Percentiles rank a stretch among this genome's conserved stretches.
Evolutionary conservation across 37 sponge, comb jelly and placozoan genomes (phyloP).

Genomic region (Hormiphora californensis): DNA sequence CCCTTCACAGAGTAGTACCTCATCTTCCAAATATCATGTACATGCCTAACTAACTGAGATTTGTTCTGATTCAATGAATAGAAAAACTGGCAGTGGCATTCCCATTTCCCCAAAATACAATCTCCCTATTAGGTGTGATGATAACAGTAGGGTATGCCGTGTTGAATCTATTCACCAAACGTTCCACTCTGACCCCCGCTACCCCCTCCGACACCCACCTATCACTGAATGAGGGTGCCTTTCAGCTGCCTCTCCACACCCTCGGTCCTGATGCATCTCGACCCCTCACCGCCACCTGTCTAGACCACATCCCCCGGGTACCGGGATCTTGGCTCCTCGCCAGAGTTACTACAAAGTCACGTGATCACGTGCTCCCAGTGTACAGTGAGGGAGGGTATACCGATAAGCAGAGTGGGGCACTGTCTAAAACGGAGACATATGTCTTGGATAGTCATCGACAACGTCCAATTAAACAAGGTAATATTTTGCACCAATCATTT

Average conservation of each 20-base stretch:
- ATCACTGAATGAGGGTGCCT: background rate
- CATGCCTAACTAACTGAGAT: too few relatives aligned
- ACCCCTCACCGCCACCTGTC: background rate
- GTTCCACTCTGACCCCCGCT: background rate
- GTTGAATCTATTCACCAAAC: background rate
- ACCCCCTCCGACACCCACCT: background rate
- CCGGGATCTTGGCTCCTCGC: conserved; percentile 15
- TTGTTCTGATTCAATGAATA: too few relatives aligned
- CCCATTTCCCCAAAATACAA: too few relatives aligned
- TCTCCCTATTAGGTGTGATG: conserved; percentile 15
- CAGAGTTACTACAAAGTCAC: background rate
- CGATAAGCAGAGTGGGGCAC: background rate
- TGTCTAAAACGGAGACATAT: background rate
- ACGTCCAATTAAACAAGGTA: conserved; percentile 7
- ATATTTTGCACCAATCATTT: background rate
- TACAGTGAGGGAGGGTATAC: conserved; percentile 44
- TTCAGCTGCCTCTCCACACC: background rate
- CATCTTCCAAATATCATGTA: too few relatives aligned
- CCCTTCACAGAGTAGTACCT: too few relatives aligned
- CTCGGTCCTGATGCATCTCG: conserved; percentile 10
- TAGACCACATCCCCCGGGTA: background rate
- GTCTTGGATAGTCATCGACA: background rate
- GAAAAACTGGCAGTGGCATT: too few relatives aligned
- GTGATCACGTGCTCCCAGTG: background rate
- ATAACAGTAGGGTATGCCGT: background rate